Base-by-base conservation (phyloP, 1,140 invertebrate species). In the Neuroterus valhalla region DNA sequence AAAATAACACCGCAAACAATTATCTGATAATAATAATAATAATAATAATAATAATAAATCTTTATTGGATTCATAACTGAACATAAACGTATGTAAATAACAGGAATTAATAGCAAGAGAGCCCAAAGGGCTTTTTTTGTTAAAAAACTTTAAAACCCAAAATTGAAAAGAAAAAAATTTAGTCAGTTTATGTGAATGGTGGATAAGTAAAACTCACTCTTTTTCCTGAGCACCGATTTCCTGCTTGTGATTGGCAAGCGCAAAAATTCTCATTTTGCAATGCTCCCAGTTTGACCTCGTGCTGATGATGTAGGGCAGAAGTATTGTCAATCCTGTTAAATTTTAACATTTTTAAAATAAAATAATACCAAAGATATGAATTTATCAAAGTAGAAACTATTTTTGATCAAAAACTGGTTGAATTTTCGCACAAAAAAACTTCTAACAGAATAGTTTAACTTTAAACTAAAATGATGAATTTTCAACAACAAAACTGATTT, bases 281-380 rank as follows among this genome's bases (percentile, higher is more conserved):
- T 93, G 92, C 71, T 94, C 91, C 96, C 97, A 98, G 81, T 94
- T 92, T 2, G 93, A 92, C 78, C 96, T 93, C 66, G 95, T 96
- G 31, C 95, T 96, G 50, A 99, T 93, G 75, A 99, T 96, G 87
- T 99, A 98, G 0, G 98, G 97, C 71, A 99, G 87, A 19, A 99
- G 91, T 81, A 99, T 94, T 1, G 97, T 98, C 19, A 99, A 91
- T 73, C 94, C 94, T 95, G 80, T 85, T 81, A 78, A 76, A 80
- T 8, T 38, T 5, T 38, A 10, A 38, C 31, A 38, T 73, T 62
- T 69, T 42, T 42, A 69, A 71, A 48, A 68, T 38, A 21, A 38
- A 55, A 3, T 21, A 52, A 74, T 4, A 67, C 43, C 11, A 44
- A 67, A 50, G 1, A 38, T 8, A 38, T 10, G 0, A 31, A 31